Evolutionary conservation across 2,888 invertebrate species (phyloP).

Genomic region (Unio pictorum): DNA sequence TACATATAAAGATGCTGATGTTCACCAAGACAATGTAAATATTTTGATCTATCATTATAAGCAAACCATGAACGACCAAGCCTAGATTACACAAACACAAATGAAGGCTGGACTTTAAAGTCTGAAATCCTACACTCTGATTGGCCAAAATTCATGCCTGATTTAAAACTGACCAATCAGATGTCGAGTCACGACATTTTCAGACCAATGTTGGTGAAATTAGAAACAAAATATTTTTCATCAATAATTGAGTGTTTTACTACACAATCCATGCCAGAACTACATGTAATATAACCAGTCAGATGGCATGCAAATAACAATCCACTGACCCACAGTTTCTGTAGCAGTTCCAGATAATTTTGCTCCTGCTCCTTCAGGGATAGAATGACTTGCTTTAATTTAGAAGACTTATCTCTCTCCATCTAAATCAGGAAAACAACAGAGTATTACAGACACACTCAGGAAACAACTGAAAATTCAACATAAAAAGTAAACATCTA

Average conservation of each 20-base stretch:
- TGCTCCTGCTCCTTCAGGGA: slow-evolving; percentile 39
- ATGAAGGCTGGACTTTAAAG: no score
- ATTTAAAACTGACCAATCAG: no score
- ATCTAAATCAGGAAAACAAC: slow-evolving; percentile 20
- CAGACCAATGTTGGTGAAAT: neutral
- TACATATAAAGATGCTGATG: no score
- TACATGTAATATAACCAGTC: neutral
- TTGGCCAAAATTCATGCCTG: no score
- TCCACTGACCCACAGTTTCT: slow-evolving; percentile 38
- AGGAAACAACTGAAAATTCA: no score
- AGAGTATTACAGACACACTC: no score
- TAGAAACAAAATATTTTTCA: neutral
- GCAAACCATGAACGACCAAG: no score
- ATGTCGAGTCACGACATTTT: neutral
- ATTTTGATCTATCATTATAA: no score
- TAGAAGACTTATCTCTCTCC: slow-evolving; percentile 30
- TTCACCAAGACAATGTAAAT: no score
- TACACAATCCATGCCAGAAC: neutral
- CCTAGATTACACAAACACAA: no score
- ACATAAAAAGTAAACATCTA: neutral
- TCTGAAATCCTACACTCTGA: no score
- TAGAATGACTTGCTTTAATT: slow-evolving; percentile 34
- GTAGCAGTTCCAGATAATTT: slow-evolving; percentile 37
- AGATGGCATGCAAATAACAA: neutral
- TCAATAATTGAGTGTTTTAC: slow-evolving; percentile 1